phyloP scores from a whole-genome alignment of 1,140 invertebrate species.

The Apocrypta bakeri region DNA sequence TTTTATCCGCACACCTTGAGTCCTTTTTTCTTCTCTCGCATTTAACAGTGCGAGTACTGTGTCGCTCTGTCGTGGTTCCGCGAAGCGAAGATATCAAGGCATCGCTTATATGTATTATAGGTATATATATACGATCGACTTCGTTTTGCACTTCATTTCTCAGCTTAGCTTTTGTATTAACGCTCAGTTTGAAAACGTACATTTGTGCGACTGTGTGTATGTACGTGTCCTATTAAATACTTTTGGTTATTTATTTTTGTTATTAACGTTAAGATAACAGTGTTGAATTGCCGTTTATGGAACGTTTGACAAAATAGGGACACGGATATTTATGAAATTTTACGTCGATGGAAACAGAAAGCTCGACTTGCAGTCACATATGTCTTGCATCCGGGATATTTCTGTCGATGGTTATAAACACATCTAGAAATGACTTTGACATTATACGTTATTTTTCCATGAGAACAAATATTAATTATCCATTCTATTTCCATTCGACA shows the following conservation, averaged over 20 bases:
- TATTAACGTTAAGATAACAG: too few species aligned
- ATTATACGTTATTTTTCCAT: too few species aligned
- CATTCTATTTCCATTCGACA: too few species aligned
- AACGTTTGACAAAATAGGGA: neutral
- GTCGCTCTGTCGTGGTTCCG: neutral
- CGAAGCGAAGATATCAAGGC: neutral
- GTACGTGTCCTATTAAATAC: too few species aligned
- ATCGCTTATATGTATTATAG: neutral
- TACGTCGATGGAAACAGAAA: neutral
- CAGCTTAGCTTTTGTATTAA: neutral
- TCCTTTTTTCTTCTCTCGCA: too few species aligned
- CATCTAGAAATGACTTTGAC: too few species aligned
- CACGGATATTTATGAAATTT: neutral
- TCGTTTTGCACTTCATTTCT: neutral
- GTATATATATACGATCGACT: neutral
- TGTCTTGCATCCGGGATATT: neutral
- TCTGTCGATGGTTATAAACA: neutral
- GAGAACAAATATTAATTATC: too few species aligned
- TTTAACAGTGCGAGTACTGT: neutral
- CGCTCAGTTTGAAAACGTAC: too few species aligned
- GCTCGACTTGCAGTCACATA: neutral
- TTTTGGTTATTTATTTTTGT: too few species aligned
- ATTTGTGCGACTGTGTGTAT: too few species aligned
- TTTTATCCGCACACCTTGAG: too few species aligned
- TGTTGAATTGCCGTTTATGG: too few species aligned